phyloP scores from a whole-genome alignment of 2,888 invertebrate species.

The Callimorpha dominula region DNA sequence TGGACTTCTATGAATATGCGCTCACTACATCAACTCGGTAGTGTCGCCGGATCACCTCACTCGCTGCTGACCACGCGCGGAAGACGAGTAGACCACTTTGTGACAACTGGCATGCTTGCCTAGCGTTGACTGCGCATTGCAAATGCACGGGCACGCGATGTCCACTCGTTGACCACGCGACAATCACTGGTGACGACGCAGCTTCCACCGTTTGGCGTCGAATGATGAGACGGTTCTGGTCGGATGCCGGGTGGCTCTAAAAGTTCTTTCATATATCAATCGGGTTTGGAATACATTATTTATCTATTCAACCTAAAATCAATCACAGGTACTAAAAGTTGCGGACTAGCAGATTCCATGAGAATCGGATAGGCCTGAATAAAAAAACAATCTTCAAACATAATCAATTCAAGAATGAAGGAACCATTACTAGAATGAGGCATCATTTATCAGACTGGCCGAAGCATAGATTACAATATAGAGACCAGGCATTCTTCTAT shows the following conservation, averaged over 20 bases:
- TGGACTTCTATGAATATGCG: too few relatives aligned
- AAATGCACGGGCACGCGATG: too few relatives aligned
- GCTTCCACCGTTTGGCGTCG: too few relatives aligned
- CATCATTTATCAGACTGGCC: constrained; percentile 23
- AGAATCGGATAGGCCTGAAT: background rate
- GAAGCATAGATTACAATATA: constrained; percentile 12
- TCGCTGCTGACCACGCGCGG: too few relatives aligned
- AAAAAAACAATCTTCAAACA: constrained; percentile 17
- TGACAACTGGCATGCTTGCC: too few relatives aligned
- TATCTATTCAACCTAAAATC: background rate
- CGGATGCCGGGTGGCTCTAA: background rate
- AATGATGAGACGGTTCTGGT: too few relatives aligned
- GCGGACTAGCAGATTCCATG: background rate
- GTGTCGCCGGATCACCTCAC: too few relatives aligned
- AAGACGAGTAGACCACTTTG: too few relatives aligned
- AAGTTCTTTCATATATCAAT: background rate
- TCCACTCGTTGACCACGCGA: too few relatives aligned
- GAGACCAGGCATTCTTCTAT: background rate
- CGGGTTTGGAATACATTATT: background rate
- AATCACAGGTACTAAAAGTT: constrained; percentile 3
- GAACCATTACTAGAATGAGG: constrained; percentile 33
- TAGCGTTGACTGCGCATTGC: too few relatives aligned
- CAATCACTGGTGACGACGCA: too few relatives aligned
- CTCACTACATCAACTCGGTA: too few relatives aligned
- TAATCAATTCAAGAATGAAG: constrained; percentile 15